A percentile compares a stretch with the other conserved stretches of the same genome.
These are phyloP conservation scores for Apantesis nais DNA, from an alignment of 2,888 invertebrate genomes.

Conservation along the genomic window DNA sequence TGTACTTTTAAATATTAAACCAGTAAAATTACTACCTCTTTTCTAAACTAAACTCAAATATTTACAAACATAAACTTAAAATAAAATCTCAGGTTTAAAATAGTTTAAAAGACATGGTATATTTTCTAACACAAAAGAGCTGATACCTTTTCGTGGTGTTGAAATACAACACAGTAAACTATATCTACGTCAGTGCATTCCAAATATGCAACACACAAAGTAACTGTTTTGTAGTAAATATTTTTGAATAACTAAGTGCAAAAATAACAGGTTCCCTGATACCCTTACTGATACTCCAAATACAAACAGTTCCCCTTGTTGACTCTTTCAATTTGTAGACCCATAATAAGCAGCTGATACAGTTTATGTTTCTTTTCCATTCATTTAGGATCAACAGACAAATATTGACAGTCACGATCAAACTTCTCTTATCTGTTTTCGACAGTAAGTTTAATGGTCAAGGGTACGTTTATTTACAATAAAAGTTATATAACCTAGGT, in stretches of 20 bases:
- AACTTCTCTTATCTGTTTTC: slow-evolving; percentile 16
- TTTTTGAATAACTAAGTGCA: slow-evolving; percentile 8
- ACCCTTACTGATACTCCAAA: slow-evolving; percentile 2
- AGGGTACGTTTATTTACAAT: slow-evolving; percentile 11
- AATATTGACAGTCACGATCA: slow-evolving; percentile 28
- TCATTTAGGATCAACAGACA: slow-evolving; percentile 23
- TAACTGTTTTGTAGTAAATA: neutral
- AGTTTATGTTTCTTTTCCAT: slow-evolving; percentile 25
- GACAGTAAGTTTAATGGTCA: slow-evolving; percentile 15
- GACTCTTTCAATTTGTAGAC: slow-evolving; percentile 29
- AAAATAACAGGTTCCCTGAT: slow-evolving; percentile 3
- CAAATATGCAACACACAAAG: neutral
- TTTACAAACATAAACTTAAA: neutral
- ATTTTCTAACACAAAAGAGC: no score
- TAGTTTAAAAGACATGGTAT: neutral
- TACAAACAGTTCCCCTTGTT: slow-evolving; percentile 22
- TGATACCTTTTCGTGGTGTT: no score
- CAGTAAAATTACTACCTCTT: no score
- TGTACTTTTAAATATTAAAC: neutral
- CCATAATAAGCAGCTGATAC: slow-evolving; percentile 33
- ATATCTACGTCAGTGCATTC: neutral
- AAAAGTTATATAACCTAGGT: no score
- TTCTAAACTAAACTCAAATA: neutral
- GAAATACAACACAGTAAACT: no score
- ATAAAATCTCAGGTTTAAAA: neutral